Evolutionary conservation across 2,797 vertebrate species (phyloP), one percentile per base, ranked within the genome.

Genomic region (Acrossocheilus wenchowensis): DNA sequence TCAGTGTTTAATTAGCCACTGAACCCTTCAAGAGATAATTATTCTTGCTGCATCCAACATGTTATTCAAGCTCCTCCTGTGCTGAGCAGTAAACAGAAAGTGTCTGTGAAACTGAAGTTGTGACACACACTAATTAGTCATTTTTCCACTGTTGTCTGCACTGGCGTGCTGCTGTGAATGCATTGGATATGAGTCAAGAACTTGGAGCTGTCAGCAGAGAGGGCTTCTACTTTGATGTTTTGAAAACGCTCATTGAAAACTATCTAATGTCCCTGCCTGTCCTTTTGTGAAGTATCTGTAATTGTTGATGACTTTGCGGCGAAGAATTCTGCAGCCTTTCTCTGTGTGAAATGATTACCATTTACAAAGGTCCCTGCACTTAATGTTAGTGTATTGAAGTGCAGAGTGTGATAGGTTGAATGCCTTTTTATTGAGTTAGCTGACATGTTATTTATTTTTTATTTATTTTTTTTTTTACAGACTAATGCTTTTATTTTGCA

Each of bases 61-160:
- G 79, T 60, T 77, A 79, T 82, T 69, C 71, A n/a, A 45, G 8
- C 83, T 81, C 69, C 50, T 80, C 68, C 11, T 87, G 86, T 60
- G 75, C 80, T 57, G 62, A 82, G 41, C 48, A 73, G 60, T 74
- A 82, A 87, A 74, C 60, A 82, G 75, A 75, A 78, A 69, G 64
- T 68, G 68, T 41, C 54, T 66, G 80, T 71, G 57, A 74, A 68
- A 52, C 69, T 34, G 12, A 54, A 73, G 74, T 82, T 87, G 68
- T 87, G 83, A 89, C 80, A 87, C 48, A 8, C 50, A 36, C 60
- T 89, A 87, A 87, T 86, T 86, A 87, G 75, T 82, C 69, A 78
- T 86, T 48, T 85, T 82, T 78, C 62, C n/a, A 17, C 74, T 45
- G 79, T 78, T 66, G 57, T 80, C 54, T 71, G 78, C 52, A n/a